Evolutionary conservation across 2,888 invertebrate species (phyloP).

Genomic region (Nemapogon koenigi): DNA sequence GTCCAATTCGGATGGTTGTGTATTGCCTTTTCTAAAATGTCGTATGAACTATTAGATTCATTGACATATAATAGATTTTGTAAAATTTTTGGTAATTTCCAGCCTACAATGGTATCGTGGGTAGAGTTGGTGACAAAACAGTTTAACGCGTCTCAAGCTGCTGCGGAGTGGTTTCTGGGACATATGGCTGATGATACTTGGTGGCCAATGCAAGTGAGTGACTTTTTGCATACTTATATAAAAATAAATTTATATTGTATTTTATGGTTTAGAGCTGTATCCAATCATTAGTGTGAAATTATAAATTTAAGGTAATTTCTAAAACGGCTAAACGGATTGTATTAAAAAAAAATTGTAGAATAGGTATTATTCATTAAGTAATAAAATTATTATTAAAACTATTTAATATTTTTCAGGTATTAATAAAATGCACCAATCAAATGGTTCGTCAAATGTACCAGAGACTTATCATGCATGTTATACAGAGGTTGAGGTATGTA

Average conservation of each 20-base stretch:
- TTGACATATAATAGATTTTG: too few relatives aligned
- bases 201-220: conserved; percentile 87
- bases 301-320: neutral
- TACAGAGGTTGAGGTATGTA: conserved; percentile 80
- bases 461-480: conserved; percentile 92
- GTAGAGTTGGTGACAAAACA: conserved; percentile 94
- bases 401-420: conserved; percentile 62
- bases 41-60: too few relatives aligned
- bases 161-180: conserved; percentile 90
- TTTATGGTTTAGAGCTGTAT: neutral
- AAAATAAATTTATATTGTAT: neutral
- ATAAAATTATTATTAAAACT: too few relatives aligned
- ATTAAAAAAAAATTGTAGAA: neutral
- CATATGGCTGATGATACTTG: conserved; percentile 93
- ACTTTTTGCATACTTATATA: neutral
- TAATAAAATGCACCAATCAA: conserved; percentile 95
- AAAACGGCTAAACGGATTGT: too few relatives aligned
- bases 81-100: too few relatives aligned
- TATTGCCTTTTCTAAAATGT: too few relatives aligned
- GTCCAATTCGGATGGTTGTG: too few relatives aligned
- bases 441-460: conserved; percentile 98
- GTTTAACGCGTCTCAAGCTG: conserved; percentile 89
- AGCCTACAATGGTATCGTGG: conserved; percentile 97
- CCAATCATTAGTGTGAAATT: neutral
- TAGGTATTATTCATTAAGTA: neutral